These are phyloP conservation scores for Climacteris rufus DNA, from an alignment of 2,113 vertebrate species.

Conservation along the genomic window DNA sequence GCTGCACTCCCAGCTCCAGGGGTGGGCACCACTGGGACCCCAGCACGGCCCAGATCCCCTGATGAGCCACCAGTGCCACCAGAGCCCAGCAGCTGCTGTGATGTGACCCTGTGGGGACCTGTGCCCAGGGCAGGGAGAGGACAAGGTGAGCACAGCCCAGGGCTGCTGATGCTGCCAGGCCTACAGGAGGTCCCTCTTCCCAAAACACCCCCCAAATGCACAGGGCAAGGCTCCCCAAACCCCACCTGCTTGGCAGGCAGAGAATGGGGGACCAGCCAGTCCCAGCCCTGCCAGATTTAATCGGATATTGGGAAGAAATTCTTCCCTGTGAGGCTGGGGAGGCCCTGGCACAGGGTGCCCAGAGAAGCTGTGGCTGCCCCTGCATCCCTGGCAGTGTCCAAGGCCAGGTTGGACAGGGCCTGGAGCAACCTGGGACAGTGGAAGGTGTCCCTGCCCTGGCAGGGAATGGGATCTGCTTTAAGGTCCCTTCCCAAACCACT, in stretches of 20 bases:
- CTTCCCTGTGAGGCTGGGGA: not conserved
- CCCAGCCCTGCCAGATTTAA: not conserved
- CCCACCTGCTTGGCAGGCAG: not conserved
- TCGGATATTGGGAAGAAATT: not conserved
- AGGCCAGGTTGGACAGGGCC: rapidly evolving
- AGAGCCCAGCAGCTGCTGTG: not conserved
- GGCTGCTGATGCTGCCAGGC: not conserved
- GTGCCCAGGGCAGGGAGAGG: too few species aligned
- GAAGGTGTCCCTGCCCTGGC: not conserved
- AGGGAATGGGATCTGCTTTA: not conserved
- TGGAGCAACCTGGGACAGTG: not conserved
- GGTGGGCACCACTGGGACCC: not conserved
- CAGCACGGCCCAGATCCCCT: rapidly evolving
- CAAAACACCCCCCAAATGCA: not conserved
- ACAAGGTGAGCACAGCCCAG: not conserved
- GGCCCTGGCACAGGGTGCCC: not conserved
- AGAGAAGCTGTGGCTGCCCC: not conserved
- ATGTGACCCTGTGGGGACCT: not conserved
- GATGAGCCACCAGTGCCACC: not conserved
- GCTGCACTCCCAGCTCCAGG: not conserved
- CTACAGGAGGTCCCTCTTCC: not conserved
- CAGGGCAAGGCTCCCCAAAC: not conserved
- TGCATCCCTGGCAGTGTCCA: not conserved
- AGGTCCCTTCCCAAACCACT: not conserved
- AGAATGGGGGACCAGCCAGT: rapidly evolving